Conservation (phyloP, 2,113 vertebrate genomes). For the Antigone vipio region DNA sequence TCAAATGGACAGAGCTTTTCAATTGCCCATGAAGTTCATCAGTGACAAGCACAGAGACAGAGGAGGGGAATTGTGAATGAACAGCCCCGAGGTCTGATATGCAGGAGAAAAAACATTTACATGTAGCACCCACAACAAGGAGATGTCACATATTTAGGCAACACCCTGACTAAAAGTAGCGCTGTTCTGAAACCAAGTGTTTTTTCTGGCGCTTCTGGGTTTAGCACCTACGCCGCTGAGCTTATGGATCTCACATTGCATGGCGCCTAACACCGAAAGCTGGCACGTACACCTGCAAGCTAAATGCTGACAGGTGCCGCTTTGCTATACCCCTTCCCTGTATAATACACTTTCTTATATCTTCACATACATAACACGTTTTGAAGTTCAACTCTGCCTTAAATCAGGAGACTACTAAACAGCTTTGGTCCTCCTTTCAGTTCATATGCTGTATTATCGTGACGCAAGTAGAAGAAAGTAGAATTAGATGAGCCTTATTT, state of each 20-base stretch:
- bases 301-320: not conserved
- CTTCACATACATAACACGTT: not conserved
- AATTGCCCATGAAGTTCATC: not conserved
- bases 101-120: not conserved
- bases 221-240: not conserved
- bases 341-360: not conserved
- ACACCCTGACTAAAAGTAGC: not conserved
- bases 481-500: not conserved
- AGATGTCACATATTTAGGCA: not conserved
- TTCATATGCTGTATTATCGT: not conserved
- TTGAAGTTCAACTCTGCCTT: not conserved
- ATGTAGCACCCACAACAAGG: not conserved
- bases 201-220: not conserved
- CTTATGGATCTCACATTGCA: not conserved
- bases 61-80: not conserved
- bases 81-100: not conserved
- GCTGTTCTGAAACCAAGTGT: not conserved
- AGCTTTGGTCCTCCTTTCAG: not conserved
- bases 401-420: not conserved
- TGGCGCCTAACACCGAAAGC: fast-evolving
- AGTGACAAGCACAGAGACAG: not conserved
- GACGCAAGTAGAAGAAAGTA: not conserved
- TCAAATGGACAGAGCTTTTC: not conserved
- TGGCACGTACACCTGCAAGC: not conserved
- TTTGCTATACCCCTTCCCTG: not conserved